Evolutionary conservation across 2,888 invertebrate species (phyloP).

Genomic region (Noctua fimbriata): DNA sequence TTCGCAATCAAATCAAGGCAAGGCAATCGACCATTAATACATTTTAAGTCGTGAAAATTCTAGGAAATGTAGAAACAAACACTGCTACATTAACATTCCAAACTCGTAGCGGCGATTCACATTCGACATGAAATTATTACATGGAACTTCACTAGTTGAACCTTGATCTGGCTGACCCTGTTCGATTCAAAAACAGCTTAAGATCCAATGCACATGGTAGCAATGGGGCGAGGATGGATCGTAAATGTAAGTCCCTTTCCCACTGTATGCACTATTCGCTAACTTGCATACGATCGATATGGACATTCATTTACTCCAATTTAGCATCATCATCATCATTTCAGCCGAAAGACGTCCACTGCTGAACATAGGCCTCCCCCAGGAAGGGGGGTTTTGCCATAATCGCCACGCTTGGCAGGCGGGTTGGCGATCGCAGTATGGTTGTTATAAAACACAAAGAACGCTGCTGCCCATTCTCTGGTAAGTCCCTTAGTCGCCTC

Average conservation of each 20-base stretch:
- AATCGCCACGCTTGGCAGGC: no score
- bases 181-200: neutral
- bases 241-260: neutral
- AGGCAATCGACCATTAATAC: neutral
- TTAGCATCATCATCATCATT: no score
- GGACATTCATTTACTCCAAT: no score
- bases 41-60: neutral
- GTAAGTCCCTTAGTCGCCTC: no score
- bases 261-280: neutral
- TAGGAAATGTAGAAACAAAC: neutral
- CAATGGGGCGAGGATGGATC: neutral
- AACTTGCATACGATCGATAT: neutral
- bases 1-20: neutral
- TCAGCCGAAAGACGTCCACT: no score
- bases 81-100: neutral
- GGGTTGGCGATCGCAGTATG: no score
- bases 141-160: neutral
- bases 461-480: no score
- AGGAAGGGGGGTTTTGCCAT: no score
- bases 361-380: no score
- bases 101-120: neutral
- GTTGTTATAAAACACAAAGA: no score
- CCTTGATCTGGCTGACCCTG: neutral
- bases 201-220: neutral
- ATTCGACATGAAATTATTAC: neutral